These are phyloP conservation scores for Hypomecis atomaria DNA, from an alignment of 2,888 invertebrate genomes.

Conservation along the genomic window DNA sequence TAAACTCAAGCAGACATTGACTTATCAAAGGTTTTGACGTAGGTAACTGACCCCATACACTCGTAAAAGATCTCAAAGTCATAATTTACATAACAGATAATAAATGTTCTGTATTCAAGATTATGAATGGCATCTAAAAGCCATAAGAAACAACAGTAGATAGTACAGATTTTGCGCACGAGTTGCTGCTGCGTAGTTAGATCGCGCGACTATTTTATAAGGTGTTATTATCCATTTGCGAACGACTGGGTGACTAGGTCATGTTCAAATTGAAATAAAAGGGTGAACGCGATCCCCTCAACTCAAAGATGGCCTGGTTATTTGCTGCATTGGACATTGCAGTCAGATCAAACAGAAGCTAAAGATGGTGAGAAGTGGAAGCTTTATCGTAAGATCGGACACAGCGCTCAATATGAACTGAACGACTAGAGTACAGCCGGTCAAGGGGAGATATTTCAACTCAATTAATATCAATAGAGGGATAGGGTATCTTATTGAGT, in stretches of 20 bases:
- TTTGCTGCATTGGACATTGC: too few species aligned
- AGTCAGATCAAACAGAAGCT: too few species aligned
- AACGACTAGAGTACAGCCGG: too few species aligned
- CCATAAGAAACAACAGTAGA: background rate
- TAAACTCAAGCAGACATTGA: conserved; percentile 4
- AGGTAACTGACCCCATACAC: conserved; percentile 13
- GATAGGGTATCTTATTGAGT: too few species aligned
- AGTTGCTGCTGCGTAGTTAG: conserved; percentile 46
- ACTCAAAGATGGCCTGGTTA: too few species aligned
- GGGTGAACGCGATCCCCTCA: background rate
- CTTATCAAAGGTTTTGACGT: conserved; percentile 21
- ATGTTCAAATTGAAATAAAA: conserved; percentile 41
- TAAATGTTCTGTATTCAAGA: too few species aligned
- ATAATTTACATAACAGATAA: conserved; percentile 3
- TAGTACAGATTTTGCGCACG: conserved; percentile 12
- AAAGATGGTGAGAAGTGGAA: too few species aligned
- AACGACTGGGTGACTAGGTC: conserved; percentile 48
- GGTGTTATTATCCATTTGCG: conserved; percentile 50
- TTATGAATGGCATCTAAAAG: background rate
- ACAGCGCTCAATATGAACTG: too few species aligned
- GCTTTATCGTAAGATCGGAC: too few species aligned
- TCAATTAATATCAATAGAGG: too few species aligned
- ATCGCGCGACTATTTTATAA: conserved; percentile 35
- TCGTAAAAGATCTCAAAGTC: background rate
- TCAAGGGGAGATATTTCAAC: too few species aligned